Base-by-base conservation (phyloP, 2,888 invertebrate genomes). In the Tinea trinotella region DNA sequence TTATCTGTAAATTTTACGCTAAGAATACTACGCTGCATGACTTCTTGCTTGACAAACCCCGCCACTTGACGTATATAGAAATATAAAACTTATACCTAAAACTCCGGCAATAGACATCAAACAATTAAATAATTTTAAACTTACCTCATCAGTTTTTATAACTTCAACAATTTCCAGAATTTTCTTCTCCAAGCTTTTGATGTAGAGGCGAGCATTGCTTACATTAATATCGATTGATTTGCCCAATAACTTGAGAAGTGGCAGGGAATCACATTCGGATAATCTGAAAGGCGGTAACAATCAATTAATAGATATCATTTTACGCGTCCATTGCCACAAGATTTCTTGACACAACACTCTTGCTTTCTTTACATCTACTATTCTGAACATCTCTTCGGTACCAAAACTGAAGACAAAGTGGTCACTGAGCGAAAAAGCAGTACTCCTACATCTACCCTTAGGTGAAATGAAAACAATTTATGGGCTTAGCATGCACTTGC, bases 181-280 rank as follows among this genome's bases (percentile, higher is more conserved):
- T 55, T 91, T 90, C 67, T 92, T 90, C 67, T 96, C 95, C 59
- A 97, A 89, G 40, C 95, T 90, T 60, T 93, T 93, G 63, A 96
- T 88, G 70, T 93, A 95, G 10, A 95, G 88, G 56, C 93, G 89
- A 0, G 93, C 93, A 77, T 96, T 97, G 62, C 90, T 89, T 53
- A 88, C 87, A 55, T 90, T 92, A 36, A 95, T 90, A 15, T 88
- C 88, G n/a, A 91, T 88, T 55, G 92, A 90, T 17, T 91, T 88
- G 46, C 93, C 93, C 3, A 95, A 73, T 9, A 94, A 82, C 62
- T 90, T 89, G 17, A 94, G 75, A 9, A 94, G 85, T 0, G 93
- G 92, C 10, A 93, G 88, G 50, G 92, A 90, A 61, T 91, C 90
- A 70, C 94, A 94, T 36, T 90, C 89, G 2, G 93, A 89, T 36